Evolutionary conservation across 2,113 vertebrate genomes (phyloP), one percentile per base, ranked within the genome.

Genomic region (Myotis yumanensis): DNA sequence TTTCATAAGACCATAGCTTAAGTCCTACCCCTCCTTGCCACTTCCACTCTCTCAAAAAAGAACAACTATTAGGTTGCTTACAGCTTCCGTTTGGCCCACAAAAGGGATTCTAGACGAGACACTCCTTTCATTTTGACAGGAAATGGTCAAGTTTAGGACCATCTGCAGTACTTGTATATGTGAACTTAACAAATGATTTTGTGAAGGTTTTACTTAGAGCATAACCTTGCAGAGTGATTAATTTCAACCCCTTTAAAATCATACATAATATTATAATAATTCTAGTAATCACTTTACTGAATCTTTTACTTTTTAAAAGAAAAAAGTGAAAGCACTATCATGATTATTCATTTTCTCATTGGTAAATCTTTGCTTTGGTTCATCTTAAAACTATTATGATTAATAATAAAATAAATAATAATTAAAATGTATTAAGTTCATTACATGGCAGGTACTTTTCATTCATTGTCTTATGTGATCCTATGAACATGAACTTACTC

Each of bases 151-250:
- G 16, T 90, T 81, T 68, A 95, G 79, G 12, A 79, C 51, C 52
- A 4, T 51, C 62, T 84, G 11, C 22, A 16, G 48, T 46, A 46
- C 14, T 89, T 54, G 14, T 54, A 62, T 7, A n/a, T 35, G 46
- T 64, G 75, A 87, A 73, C 9, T 79, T 93, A 64, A 35, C 86
- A 91, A 81, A 92, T 57, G 51, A 88, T 40, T 85, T 35, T 85
- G 32, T 66, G 76, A 93, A 79, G 23, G 25, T 73, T 88, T 90
- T 28, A 89, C 52, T 16, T 40, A 81, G n/a, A 80, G 18, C n/a
- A 48, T 76, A 57, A 79, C 8, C 23, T 72, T 73, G 11, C 43
- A 72, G 22, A 84, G 9, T 48, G 11, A 17, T 77, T 85, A 16
- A 77, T 86, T 89, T 90, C 20, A 40, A 30, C 40, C 9, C 28